Conservation (phyloP, 1,140 invertebrate species). For the Habropoda laboriosa region DNA sequence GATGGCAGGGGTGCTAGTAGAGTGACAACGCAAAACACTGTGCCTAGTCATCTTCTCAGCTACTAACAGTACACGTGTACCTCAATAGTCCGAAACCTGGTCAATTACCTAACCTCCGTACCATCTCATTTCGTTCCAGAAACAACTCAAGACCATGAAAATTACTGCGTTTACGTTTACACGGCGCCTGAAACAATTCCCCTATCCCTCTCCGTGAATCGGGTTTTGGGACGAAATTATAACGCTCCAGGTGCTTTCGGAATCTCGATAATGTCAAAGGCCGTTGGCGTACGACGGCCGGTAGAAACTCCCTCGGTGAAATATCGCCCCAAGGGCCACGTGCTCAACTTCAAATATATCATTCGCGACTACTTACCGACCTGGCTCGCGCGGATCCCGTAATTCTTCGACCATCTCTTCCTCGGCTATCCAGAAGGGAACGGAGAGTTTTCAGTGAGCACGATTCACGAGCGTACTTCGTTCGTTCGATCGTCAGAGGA, state of each 20-base stretch:
- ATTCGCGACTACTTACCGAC: conserved; percentile 70
- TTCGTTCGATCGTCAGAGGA: conserved; percentile 12
- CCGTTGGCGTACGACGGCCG: conserved; percentile 16
- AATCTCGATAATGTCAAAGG: conserved; percentile 69
- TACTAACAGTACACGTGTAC: too few relatives aligned
- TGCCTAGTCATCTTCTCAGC: too few relatives aligned
- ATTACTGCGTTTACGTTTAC: neutral
- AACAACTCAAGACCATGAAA: neutral
- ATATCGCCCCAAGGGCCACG: conserved; percentile 63
- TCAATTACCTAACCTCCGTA: too few relatives aligned
- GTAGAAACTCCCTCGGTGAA: conserved; percentile 60
- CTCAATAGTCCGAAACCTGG: too few relatives aligned
- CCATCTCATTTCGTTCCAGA: neutral
- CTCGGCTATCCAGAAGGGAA: conserved; percentile 21
- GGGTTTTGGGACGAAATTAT: conserved; percentile 68
- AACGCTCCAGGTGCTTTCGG: conserved; percentile 54
- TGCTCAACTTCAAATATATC: conserved; percentile 70
- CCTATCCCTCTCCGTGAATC: too few relatives aligned
- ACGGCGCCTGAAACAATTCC: neutral
- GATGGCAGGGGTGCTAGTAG: too few relatives aligned
- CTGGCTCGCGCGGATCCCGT: conserved; percentile 34
- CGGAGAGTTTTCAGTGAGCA: conserved; percentile 31
- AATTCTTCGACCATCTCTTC: conserved; percentile 56
- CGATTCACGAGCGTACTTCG: conserved; percentile 40
- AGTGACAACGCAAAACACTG: too few relatives aligned